A percentile compares a stretch with the other conserved stretches of the same genome.
Evolutionary conservation across 1,140 invertebrate genomes (phyloP).

Genomic region (Calliphora vicina): DNA sequence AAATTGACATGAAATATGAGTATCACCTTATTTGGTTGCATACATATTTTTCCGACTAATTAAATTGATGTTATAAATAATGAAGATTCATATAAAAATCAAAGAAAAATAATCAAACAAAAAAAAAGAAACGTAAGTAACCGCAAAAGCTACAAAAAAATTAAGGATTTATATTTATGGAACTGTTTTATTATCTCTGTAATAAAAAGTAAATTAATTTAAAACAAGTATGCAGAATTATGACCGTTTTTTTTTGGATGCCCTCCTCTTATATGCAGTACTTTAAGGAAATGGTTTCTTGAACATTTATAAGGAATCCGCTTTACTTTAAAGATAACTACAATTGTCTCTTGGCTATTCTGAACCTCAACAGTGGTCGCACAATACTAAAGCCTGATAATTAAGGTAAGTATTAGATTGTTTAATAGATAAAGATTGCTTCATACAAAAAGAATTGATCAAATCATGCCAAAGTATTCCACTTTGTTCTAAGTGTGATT

Average conservation of each 20-base stretch:
- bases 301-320: too few relatives aligned
- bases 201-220: conserved; percentile 34
- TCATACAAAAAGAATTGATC: too few relatives aligned
- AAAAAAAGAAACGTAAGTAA: not conserved
- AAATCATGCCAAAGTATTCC: too few relatives aligned
- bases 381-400: too few relatives aligned
- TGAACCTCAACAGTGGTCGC: too few relatives aligned
- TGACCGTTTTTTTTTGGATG: not conserved
- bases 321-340: too few relatives aligned
- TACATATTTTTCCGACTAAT: conserved; percentile 18
- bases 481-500: too few relatives aligned
- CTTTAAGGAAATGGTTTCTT: too few relatives aligned
- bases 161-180: conserved; percentile 22
- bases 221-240: not conserved
- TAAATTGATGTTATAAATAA: conserved; percentile 34
- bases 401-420: too few relatives aligned
- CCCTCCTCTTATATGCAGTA: too few relatives aligned
- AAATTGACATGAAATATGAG: conserved; percentile 35
- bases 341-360: too few relatives aligned
- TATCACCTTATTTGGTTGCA: conserved; percentile 21
- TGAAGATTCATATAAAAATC: conserved; percentile 23
- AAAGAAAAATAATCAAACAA: not conserved
- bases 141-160: not conserved
- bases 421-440: too few relatives aligned
- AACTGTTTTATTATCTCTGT: conserved; percentile 22